Evolutionary conservation across 2,888 invertebrate species (phyloP).

Genomic region (Agonopterix subpropinquella): DNA sequence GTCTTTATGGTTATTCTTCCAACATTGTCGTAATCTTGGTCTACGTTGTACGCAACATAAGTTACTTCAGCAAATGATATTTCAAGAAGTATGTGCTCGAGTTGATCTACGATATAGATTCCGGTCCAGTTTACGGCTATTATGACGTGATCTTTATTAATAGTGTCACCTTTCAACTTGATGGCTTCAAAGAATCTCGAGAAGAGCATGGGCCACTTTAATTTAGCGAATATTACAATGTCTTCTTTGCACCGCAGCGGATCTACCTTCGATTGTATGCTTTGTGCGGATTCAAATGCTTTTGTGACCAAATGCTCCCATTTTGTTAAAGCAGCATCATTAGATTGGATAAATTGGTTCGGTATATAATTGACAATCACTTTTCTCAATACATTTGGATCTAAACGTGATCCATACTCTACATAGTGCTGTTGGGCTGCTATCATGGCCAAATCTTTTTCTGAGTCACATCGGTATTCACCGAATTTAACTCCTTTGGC

Average conservation of each 20-base stretch:
- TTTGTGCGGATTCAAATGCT: slow-evolving; percentile 83
- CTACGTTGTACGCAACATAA: slow-evolving; percentile 79
- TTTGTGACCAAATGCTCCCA: slow-evolving; percentile 85
- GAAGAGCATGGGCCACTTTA: slow-evolving; percentile 96
- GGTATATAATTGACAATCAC: slow-evolving; percentile 89
- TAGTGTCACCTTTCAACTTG: slow-evolving; percentile 81
- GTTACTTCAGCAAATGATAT: slow-evolving; percentile 90
- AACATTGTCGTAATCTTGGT: slow-evolving; percentile 63
- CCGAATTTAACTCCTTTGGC: slow-evolving; percentile 92
- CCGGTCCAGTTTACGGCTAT: slow-evolving; percentile 97
- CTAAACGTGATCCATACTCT: slow-evolving; percentile 82
- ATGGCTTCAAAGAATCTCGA: slow-evolving; percentile 95
- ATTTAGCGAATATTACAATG: slow-evolving; percentile 92
- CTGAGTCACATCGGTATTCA: slow-evolving; percentile 90
- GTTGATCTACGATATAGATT: slow-evolving; percentile 93
- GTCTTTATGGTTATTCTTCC: slow-evolving; percentile 87
- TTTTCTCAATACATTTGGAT: slow-evolving; percentile 80
- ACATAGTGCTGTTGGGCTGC: slow-evolving; percentile 94
- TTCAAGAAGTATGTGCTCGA: slow-evolving; percentile 93
- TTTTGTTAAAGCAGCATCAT: slow-evolving; percentile 77
- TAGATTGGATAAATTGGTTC: slow-evolving; percentile 80
- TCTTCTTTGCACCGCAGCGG: slow-evolving; percentile 88
- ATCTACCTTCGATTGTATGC: slow-evolving; percentile 80
- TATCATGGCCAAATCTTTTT: slow-evolving; percentile 91
- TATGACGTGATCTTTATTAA: slow-evolving; percentile 84